phyloP scores from a whole-genome alignment of 1,140 invertebrate genomes.

The Caenorhabditis inopinata region DNA sequence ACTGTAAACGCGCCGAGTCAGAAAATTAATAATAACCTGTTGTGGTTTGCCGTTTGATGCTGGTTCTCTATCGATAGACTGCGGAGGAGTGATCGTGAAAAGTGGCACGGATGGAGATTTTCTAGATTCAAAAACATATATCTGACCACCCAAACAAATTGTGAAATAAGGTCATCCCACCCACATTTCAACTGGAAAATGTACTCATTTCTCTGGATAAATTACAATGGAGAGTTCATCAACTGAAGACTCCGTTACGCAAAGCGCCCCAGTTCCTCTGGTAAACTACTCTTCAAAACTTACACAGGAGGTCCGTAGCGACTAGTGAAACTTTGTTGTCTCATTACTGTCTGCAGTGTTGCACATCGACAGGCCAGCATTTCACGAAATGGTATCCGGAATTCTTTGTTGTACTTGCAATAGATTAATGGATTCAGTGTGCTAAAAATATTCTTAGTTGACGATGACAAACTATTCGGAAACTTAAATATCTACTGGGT shows the following conservation, averaged over 20 bases:
- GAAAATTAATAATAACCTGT: neutral
- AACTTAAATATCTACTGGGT: too few relatives aligned
- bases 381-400: constrained; percentile 70
- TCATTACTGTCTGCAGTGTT: constrained; percentile 68
- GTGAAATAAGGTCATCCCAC: too few relatives aligned
- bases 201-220: neutral
- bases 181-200: neutral
- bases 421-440: constrained; percentile 71
- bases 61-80: constrained; percentile 25
- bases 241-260: too few relatives aligned
- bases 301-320: constrained; percentile 67
- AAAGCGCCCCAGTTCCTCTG: too few relatives aligned
- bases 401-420: constrained; percentile 70
- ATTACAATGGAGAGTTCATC: neutral
- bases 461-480: neutral
- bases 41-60: neutral
- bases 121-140: neutral
- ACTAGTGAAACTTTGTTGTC: constrained; percentile 69
- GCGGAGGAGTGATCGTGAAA: constrained; percentile 10
- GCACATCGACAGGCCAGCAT: constrained; percentile 69
- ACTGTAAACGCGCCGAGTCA: constrained; percentile 24
- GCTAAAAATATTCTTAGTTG: constrained; percentile 46
- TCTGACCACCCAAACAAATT: neutral
- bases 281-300: neutral
- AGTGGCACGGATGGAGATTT: constrained; percentile 21